These are phyloP conservation scores for Pica pica DNA, from an alignment of 2,113 vertebrate species.

Conservation along the genomic window DNA sequence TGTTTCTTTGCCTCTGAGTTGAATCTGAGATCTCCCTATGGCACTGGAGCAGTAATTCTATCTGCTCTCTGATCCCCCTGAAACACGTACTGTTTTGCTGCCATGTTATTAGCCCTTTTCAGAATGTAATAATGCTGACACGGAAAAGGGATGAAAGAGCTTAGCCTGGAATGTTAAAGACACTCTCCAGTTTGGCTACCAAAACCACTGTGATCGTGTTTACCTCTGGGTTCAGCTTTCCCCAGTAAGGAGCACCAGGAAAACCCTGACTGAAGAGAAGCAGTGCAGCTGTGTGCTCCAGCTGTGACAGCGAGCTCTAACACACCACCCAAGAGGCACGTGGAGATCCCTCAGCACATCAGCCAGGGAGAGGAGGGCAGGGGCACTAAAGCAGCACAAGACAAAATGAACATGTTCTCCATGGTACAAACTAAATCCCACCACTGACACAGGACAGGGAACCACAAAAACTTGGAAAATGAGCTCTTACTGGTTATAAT, in stretches of 20 bases:
- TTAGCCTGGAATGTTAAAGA: background rate
- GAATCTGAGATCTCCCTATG: background rate
- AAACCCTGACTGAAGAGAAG: background rate
- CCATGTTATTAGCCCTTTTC: rapidly evolving
- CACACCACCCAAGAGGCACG: background rate
- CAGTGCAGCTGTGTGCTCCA: rapidly evolving
- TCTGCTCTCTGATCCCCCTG: background rate
- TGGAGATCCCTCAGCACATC: background rate
- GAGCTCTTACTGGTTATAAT: background rate
- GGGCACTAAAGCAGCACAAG: background rate
- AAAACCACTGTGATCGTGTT: background rate
- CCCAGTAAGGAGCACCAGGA: background rate
- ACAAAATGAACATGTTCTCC: background rate
- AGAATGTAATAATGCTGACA: background rate
- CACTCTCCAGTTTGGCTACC: background rate
- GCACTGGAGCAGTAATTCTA: background rate
- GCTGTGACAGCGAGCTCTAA: rapidly evolving
- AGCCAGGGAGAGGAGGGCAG: background rate
- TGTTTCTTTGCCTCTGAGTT: background rate
- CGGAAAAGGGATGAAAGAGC: background rate
- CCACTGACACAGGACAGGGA: background rate
- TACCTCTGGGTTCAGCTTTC: background rate
- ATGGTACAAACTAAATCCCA: background rate
- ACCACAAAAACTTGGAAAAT: rapidly evolving
- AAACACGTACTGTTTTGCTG: background rate